A percentile compares a stretch with the other conserved stretches of the same genome.
phyloP scores from a whole-genome alignment of 2,888 invertebrate species.

The Zaprionus bogoriensis region DNA sequence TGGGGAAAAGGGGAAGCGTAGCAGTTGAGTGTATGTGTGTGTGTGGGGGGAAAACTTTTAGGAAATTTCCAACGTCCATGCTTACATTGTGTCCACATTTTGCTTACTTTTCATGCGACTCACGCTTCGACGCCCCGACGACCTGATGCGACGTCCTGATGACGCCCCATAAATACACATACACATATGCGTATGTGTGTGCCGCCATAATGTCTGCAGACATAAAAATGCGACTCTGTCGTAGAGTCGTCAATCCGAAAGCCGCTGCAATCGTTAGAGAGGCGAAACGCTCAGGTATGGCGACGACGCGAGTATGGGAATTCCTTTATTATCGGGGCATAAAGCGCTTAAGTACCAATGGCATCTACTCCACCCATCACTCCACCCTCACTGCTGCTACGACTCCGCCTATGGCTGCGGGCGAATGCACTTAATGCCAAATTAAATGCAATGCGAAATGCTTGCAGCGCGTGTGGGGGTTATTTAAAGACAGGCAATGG shows the following conservation, averaged over 20 bases:
- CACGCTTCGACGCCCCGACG: conserved; percentile 6
- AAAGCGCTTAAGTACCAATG: conserved; percentile 65
- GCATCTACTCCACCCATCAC: too few relatives aligned
- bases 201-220: conserved; percentile 45
- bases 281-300: conserved; percentile 27
- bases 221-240: conserved; percentile 44
- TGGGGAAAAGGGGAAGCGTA: too few relatives aligned
- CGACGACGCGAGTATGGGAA: conserved; percentile 15
- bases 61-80: too few relatives aligned
- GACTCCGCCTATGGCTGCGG: conserved; percentile 10
- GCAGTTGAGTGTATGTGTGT: conserved; percentile 9
- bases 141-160: conserved; percentile 19
- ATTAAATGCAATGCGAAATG: conserved; percentile 62
- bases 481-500: not conserved
- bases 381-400: not conserved
- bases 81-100: conserved; percentile 44
- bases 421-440: conserved; percentile 71
- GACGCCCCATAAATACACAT: conserved; percentile 43
- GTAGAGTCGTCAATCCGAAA: conserved; percentile 42
- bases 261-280: conserved; percentile 32
- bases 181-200: not conserved
- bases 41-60: too few relatives aligned
- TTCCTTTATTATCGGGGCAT: conserved; percentile 65
- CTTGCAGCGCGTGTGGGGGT: not conserved
- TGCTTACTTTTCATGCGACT: conserved; percentile 30